Evolutionary conservation across 2,113 vertebrate genomes (phyloP).

Genomic region (Notarius lentiginosus): DNA sequence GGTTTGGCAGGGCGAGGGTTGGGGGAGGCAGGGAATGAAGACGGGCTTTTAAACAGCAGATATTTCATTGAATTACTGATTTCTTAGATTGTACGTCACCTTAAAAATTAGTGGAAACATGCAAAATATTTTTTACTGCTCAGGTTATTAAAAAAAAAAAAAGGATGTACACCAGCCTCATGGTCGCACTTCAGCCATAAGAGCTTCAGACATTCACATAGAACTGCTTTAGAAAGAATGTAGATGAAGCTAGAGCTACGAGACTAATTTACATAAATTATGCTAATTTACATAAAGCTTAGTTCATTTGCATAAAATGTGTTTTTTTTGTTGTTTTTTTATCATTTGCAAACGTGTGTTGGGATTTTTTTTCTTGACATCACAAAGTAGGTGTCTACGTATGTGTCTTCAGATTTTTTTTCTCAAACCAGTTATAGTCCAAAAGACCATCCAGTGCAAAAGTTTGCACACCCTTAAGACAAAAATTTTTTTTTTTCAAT

Average conservation of each 20-base stretch:
- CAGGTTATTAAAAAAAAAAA: neutral
- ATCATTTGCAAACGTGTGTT: neutral
- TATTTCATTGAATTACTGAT: neutral
- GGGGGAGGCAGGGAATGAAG: slow-evolving; percentile 52
- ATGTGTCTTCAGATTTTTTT: neutral
- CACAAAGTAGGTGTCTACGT: neutral
- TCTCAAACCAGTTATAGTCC: neutral
- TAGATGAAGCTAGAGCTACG: neutral
- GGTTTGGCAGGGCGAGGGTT: neutral
- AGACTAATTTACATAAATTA: slow-evolving; percentile 15
- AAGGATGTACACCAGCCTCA: neutral
- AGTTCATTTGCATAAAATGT: neutral
- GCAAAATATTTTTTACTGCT: neutral
- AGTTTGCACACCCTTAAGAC: neutral
- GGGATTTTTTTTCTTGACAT: neutral
- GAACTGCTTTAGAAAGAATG: neutral
- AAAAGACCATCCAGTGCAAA: neutral
- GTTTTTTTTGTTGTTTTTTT: neutral
- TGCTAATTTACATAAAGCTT: neutral
- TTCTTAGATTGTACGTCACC: too few relatives aligned
- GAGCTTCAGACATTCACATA: neutral
- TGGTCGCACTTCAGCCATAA: too few relatives aligned
- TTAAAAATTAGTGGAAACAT: neutral
- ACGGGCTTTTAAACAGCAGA: slow-evolving; percentile 58
- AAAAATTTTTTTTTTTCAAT: too few relatives aligned